These are phyloP conservation scores for Megathymus violae DNA, from an alignment of 1,140 invertebrate genomes.

Conservation along the genomic window DNA sequence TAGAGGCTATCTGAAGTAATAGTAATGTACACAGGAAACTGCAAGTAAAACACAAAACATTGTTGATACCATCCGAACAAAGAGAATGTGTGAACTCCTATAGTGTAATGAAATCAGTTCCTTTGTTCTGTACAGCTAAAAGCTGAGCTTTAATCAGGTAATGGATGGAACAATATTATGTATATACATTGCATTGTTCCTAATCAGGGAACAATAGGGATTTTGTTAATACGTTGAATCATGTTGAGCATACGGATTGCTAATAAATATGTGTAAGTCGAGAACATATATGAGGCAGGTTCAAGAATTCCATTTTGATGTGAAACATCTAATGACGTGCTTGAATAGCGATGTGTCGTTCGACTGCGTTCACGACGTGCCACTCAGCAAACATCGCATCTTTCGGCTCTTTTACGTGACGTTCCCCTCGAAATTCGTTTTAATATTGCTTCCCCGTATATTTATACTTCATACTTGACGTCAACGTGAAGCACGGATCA, in stretches of 20 bases:
- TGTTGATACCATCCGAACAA: conserved; percentile 18
- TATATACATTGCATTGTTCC: conserved; percentile 19
- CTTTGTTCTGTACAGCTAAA: conserved; percentile 30
- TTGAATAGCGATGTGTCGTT: no score
- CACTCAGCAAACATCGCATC: no score
- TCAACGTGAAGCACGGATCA: no score
- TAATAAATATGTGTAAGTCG: not conserved
- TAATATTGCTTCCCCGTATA: no score
- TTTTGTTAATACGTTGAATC: conserved; percentile 16
- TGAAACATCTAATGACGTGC: no score
- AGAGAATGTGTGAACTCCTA: conserved; percentile 18
- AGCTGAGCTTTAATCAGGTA: conserved; percentile 34
- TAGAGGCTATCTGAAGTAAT: no score
- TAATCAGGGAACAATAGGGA: conserved; percentile 21
- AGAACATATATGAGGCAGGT: not conserved
- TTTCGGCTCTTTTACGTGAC: no score
- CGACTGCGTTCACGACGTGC: no score
- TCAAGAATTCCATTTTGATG: no score
- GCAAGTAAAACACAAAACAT: conserved; percentile 20
- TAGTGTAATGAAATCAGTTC: conserved; percentile 31
- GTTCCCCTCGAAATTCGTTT: no score
- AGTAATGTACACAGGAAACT: no score
- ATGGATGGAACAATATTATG: conserved; percentile 33
- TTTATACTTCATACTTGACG: no score
- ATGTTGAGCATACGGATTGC: not conserved